phyloP scores from a whole-genome alignment of 2,888 invertebrate genomes.

The Calliopum simillimum region DNA sequence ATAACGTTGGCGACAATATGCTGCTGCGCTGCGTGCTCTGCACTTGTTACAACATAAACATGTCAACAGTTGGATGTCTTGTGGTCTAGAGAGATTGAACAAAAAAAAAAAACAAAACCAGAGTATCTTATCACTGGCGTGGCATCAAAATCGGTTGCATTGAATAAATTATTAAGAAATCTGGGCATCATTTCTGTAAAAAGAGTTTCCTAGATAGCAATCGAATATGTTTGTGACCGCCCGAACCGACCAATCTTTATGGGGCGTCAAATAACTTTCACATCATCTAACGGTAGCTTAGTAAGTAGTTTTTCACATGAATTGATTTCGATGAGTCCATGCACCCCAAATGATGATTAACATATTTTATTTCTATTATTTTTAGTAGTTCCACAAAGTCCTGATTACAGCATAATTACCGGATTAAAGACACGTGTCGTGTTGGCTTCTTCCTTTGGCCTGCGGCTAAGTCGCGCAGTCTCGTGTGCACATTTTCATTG shows the following conservation, averaged over 20 bases:
- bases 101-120: too few species aligned
- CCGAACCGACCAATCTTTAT: too few species aligned
- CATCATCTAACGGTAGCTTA: too few species aligned
- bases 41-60: conserved; percentile 28
- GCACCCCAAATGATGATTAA: too few species aligned
- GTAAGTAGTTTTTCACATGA: too few species aligned
- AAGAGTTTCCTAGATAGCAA: too few species aligned
- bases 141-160: conserved; percentile 19
- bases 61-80: neutral
- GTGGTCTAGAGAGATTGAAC: neutral
- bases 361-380: neutral
- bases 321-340: too few species aligned
- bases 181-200: neutral
- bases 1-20: conserved; percentile 2
- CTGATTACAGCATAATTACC: conserved; percentile 46
- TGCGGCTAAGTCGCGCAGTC: neutral
- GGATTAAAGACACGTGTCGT: conserved; percentile 51
- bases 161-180: conserved; percentile 5
- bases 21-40: neutral
- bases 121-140: neutral
- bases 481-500: conserved; percentile 24
- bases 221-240: too few species aligned
- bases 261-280: too few species aligned
- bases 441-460: conserved; percentile 24
- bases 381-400: too few species aligned